Base-by-base conservation (phyloP, 2,797 vertebrate genomes). In the Loris lydekkerianus region DNA sequence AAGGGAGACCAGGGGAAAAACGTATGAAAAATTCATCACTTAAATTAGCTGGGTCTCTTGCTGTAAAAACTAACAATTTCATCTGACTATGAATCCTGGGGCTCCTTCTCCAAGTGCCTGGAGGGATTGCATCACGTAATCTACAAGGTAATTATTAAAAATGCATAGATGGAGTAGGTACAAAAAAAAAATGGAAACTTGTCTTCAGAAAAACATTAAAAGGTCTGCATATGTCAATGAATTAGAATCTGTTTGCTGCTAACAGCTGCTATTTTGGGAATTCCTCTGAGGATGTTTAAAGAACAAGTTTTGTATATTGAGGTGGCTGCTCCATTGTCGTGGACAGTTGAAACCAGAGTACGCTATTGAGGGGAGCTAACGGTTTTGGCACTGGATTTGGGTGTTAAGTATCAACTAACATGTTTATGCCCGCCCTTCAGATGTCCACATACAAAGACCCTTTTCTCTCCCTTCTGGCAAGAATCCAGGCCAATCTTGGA, bases 361-460 rank as follows among this genome's bases (percentile, higher is more conserved):
- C 97, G 98, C 98, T 98, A 98, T 98, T 98, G 98, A 98, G 97
- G 97, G 97, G 98, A 98, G 98, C 98, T 98, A 98, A 99, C 98
- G 98, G 98, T 99, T 98, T 97, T 98, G 98, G 98, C 98, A 98
- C 97, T 98, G 98, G 97, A 96, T 98, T 98, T 98, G 98, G 98
- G 98, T 99, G 98, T 98, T 98, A 99, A 98, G 98, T 98, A 98
- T 98, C 98, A 98, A 98, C 98, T 98, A 99, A 98, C 98, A 98
- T 98, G 98, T 98, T 98, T 98, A 98, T 98, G 98, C 98, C 98
- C 97, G 98, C 98, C 98, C 98, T 98, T 98, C 98, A 98, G 98
- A 99, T 98, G 98, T 98, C 98, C 98, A 98, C 97, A 97, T 97
- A 99, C 98, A 99, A 99, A 98, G 98, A 97, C 97, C 85, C 97